phyloP scores from a whole-genome alignment of 1,140 invertebrate species.

The Dinoponera quadriceps region DNA sequence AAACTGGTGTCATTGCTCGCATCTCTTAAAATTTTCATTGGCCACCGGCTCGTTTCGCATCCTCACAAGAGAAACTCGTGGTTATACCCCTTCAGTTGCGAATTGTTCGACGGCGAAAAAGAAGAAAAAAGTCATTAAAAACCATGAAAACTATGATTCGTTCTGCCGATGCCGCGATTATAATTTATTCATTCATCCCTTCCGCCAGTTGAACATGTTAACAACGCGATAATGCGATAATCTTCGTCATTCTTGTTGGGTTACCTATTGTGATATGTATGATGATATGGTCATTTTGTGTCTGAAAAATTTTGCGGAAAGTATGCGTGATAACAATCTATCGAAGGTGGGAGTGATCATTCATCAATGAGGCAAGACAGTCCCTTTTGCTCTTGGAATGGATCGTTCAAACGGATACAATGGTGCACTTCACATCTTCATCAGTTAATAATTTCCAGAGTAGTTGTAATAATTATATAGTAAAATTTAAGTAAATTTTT shows the following conservation, averaged over 20 bases:
- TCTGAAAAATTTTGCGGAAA: background rate
- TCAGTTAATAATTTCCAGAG: background rate
- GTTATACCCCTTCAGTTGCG: background rate
- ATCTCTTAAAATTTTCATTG: slow-evolving; percentile 6
- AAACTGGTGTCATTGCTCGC: slow-evolving; percentile 17
- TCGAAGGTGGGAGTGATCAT: background rate
- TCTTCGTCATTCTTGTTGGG: background rate
- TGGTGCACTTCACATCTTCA: background rate
- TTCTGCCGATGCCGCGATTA: background rate
- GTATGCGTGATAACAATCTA: background rate
- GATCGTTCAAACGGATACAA: slow-evolving; percentile 5
- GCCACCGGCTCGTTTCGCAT: too few relatives aligned
- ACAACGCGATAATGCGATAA: background rate
- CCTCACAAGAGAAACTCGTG: background rate
- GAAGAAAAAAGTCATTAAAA: background rate
- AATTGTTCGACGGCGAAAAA: background rate
- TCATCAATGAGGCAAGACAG: background rate
- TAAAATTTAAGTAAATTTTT: too few relatives aligned
- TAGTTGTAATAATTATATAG: background rate
- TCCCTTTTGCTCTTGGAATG: slow-evolving; percentile 1
- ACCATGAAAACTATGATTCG: background rate
- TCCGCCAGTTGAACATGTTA: slow-evolving; percentile 11
- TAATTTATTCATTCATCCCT: slow-evolving; percentile 19
- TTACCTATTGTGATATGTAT: slow-evolving; percentile 11
- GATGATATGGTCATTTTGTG: background rate